Evolutionary conservation across 2,797 vertebrate genomes (phyloP).

Genomic region (Ispidina picta): DNA sequence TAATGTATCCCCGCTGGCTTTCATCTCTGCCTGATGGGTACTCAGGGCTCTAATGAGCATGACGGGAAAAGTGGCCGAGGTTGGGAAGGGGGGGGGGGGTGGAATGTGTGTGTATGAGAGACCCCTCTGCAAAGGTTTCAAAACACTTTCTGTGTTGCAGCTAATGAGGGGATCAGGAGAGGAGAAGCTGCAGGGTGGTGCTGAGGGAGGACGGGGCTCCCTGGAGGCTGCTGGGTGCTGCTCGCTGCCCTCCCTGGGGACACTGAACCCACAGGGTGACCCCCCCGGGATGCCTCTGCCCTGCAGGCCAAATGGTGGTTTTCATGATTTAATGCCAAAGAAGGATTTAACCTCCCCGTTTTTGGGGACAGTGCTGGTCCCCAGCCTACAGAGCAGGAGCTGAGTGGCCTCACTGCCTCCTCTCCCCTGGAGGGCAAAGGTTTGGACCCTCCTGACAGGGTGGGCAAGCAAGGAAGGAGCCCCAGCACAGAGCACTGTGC

Average conservation of each 20-base stretch:
- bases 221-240: rapidly evolving
- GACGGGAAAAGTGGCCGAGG: conserved; percentile 57
- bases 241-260: rapidly evolving
- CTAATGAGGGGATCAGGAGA: conserved; percentile 50
- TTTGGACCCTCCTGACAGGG: background rate
- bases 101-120: background rate
- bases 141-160: conserved; percentile 6
- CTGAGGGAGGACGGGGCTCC: background rate
- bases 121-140: conserved; percentile 29
- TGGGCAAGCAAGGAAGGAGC: background rate
- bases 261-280: rapidly evolving
- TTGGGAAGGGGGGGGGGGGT: background rate
- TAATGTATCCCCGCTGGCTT: conserved; percentile 69
- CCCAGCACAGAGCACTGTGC: background rate
- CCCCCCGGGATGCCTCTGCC: background rate
- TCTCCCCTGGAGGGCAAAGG: background rate
- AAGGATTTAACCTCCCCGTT: rapidly evolving
- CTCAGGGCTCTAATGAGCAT: conserved; percentile 71
- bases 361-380: background rate
- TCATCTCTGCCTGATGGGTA: conserved; percentile 74
- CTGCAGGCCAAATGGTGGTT: background rate
- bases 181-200: background rate
- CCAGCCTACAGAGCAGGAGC: rapidly evolving
- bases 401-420: background rate
- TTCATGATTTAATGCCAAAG: background rate